Conservation (phyloP, 2,113 vertebrate species). For the Synchiropus splendidus region DNA sequence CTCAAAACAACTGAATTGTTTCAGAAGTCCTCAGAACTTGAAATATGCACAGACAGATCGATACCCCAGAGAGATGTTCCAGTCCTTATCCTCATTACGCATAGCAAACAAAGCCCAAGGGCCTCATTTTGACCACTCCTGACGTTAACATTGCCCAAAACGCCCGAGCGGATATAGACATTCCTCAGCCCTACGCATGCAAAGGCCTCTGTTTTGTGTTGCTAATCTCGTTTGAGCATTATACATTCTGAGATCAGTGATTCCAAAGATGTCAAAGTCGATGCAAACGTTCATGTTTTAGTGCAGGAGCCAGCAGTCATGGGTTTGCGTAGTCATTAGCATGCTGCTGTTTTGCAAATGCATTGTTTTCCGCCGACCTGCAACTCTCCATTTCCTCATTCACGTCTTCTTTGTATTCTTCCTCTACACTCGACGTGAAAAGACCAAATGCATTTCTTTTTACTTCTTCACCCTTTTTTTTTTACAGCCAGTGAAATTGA, state of each 20-base stretch:
- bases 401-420: not conserved
- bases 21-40: conserved; percentile 3
- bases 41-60: conserved; percentile 29
- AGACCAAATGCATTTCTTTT: not conserved
- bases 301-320: conserved; percentile 25
- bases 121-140: conserved; percentile 52
- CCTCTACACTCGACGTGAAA: no score
- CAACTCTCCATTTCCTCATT: conserved; percentile 2
- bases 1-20: conserved; percentile 3
- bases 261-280: conserved; percentile 44
- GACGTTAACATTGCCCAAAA: conserved; percentile 22
- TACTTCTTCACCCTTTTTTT: not conserved
- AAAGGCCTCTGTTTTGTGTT: conserved; percentile 36
- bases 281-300: conserved; percentile 40
- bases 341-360: conserved; percentile 21
- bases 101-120: conserved; percentile 51
- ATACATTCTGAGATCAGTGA: conserved; percentile 35
- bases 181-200: conserved; percentile 7
- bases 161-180: conserved; percentile 3
- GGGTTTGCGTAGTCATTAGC: conserved; percentile 39
- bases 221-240: conserved; percentile 49
- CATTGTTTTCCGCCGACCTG: conserved; percentile 11
- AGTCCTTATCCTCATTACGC: conserved; percentile 46
- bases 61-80: conserved; percentile 27
- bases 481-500: no score